phyloP scores from a whole-genome alignment of 2,113 vertebrate species.

The Cyanoderma ruficeps region DNA sequence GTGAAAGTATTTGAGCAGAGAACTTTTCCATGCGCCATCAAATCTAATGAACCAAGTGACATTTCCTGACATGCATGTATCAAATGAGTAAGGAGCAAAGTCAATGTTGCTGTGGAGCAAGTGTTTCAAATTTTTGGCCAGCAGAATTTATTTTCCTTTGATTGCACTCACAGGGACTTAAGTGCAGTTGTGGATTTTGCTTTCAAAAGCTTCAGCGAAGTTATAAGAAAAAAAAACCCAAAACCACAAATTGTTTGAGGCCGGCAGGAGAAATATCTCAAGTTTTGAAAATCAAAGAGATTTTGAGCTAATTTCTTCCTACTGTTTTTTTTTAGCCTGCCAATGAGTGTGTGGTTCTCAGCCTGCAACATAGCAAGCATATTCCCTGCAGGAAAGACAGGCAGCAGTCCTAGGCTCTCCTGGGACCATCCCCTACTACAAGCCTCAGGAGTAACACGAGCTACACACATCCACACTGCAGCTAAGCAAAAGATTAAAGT shows the following conservation, averaged over 20 bases:
- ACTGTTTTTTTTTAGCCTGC: not conserved
- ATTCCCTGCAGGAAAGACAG: not conserved
- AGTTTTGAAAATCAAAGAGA: not conserved
- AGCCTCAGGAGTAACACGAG: not conserved
- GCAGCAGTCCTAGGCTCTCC: not conserved
- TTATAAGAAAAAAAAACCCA: fast-evolving
- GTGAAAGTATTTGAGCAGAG: not conserved
- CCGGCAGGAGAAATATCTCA: not conserved
- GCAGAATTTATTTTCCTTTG: not conserved
- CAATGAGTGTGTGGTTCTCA: not conserved
- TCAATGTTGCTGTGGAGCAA: not conserved
- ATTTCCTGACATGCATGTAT: not conserved
- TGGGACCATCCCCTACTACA: not conserved
- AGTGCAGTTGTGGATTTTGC: not conserved
- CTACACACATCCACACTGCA: not conserved
- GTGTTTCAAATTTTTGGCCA: not conserved
- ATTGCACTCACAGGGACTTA: not conserved
- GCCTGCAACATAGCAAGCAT: not conserved
- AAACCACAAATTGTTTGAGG: not conserved
- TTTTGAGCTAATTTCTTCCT: not conserved
- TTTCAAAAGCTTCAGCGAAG: not conserved
- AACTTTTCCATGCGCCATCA: not conserved
- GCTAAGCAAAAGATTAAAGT: not conserved
- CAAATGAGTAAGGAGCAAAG: not conserved
- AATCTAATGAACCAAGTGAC: not conserved